Conservation (phyloP, 1,140 invertebrate species). For the Zaprionus vittiger region DNA sequence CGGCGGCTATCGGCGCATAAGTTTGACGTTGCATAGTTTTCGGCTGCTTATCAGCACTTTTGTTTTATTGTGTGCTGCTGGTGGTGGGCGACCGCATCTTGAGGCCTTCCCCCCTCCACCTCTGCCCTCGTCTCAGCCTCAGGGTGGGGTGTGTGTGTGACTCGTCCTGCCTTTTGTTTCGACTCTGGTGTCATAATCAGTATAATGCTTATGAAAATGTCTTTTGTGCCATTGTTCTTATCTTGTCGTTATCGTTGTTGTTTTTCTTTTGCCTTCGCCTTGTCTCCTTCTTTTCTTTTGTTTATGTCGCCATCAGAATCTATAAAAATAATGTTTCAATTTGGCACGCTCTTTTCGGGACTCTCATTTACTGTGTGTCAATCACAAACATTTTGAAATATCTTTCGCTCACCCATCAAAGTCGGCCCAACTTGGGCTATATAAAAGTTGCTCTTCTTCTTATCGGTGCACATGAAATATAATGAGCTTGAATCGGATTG, state of each 20-base stretch:
- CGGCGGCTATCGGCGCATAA: slow-evolving; percentile 35
- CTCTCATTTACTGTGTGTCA: slow-evolving; percentile 55
- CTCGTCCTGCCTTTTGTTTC: slow-evolving; percentile 47
- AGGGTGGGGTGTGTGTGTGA: background rate
- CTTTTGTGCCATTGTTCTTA: slow-evolving; percentile 65
- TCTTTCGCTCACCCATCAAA: slow-evolving; percentile 17
- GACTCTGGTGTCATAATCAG: slow-evolving; percentile 78
- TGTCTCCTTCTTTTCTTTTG: slow-evolving; percentile 16
- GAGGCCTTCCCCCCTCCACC: no score
- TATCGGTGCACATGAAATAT: background rate
- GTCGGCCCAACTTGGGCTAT: background rate
- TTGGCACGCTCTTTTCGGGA: slow-evolving; percentile 41
- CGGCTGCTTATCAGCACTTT: slow-evolving; percentile 78
- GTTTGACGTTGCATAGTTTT: slow-evolving; percentile 72
- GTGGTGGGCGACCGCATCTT: slow-evolving; percentile 3
- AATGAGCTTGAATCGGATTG: background rate
- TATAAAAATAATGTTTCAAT: slow-evolving; percentile 79
- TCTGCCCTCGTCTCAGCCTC: background rate
- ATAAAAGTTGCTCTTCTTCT: background rate
- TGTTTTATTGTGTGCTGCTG: slow-evolving; percentile 62
- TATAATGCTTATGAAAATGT: slow-evolving; percentile 84
- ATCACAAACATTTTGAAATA: slow-evolving; percentile 52
- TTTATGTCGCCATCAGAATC: slow-evolving; percentile 51
- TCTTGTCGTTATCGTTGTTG: slow-evolving; percentile 39
- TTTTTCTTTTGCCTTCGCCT: background rate